Evolutionary conservation across 1,140 invertebrate species (phyloP).

Genomic region (Steinernema feltiae): DNA sequence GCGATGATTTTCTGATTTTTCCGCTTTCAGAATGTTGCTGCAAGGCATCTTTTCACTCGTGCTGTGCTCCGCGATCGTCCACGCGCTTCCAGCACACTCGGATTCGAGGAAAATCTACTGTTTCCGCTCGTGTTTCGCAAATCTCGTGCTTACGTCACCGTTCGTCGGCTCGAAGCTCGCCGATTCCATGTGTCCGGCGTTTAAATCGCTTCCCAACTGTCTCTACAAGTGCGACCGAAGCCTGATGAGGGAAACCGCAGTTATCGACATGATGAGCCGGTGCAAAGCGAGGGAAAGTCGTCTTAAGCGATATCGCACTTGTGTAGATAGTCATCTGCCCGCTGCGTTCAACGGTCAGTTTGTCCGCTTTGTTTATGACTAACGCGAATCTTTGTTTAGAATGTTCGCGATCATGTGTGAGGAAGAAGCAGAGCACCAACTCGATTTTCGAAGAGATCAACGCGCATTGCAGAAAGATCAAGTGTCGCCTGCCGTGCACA

Average conservation of each 20-base stretch:
- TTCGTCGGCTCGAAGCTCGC: background rate
- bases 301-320: background rate
- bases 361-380: background rate
- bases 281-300: background rate
- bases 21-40: background rate
- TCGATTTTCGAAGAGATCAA: background rate
- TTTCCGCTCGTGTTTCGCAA: background rate
- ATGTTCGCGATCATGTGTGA: background rate
- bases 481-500: background rate
- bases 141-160: background rate
- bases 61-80: background rate
- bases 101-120: background rate
- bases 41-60: background rate
- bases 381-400: background rate
- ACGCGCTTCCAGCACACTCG: background rate
- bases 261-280: background rate
- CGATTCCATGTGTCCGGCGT: background rate
- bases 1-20: too few relatives aligned
- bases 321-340: background rate
- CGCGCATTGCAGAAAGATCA: background rate
- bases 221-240: conserved; percentile 13
- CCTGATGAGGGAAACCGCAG: background rate
- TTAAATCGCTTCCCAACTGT: background rate
- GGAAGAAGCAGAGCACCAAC: background rate
- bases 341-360: background rate